Evolutionary conservation across 2,888 invertebrate genomes (phyloP).

Genomic region (Sminthurides aquaticus): DNA sequence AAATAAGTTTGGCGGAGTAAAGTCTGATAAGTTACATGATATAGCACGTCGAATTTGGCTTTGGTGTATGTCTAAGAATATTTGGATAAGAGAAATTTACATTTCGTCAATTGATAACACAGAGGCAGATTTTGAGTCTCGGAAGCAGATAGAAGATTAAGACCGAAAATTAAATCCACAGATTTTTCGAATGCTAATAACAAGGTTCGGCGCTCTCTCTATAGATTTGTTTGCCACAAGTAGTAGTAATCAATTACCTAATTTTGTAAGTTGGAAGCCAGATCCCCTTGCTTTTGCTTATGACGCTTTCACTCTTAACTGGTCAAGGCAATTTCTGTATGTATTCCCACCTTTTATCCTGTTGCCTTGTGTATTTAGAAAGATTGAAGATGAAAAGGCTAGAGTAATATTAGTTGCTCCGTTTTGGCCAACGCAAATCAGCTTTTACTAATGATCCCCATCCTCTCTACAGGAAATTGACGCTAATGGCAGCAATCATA

Average conservation of each 20-base stretch:
- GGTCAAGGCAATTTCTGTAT: conserved; percentile 21
- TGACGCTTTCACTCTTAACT: conserved; percentile 26
- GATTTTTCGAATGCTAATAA: too few species aligned
- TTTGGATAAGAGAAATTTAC: conserved; percentile 22
- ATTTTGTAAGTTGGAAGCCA: conserved; percentile 23
- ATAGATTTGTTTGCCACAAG: conserved; percentile 29
- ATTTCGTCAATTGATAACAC: conserved; percentile 15
- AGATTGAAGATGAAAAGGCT: conserved; percentile 25
- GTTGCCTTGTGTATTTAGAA: conserved; percentile 18
- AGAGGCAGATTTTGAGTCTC: conserved; percentile 21
- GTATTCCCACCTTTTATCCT: conserved; percentile 29
- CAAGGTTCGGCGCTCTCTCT: conserved; percentile 15
- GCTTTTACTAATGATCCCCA: conserved; percentile 4
- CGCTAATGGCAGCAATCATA: not conserved
- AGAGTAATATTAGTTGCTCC: conserved; percentile 28
- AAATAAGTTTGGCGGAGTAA: conserved; percentile 24
- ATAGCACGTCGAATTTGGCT: conserved; percentile 22
- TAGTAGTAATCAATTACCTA: conserved; percentile 15
- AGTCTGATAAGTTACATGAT: conserved; percentile 3
- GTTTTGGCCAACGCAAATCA: conserved; percentile 26
- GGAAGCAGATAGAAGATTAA: not conserved
- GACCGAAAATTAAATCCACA: conserved; percentile 20
- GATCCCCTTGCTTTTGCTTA: conserved; percentile 15
- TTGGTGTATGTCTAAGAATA: conserved; percentile 15
- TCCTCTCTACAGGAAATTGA: not conserved